Conservation (phyloP, 2,797 vertebrate species). For the Phoebastria nigripes region DNA sequence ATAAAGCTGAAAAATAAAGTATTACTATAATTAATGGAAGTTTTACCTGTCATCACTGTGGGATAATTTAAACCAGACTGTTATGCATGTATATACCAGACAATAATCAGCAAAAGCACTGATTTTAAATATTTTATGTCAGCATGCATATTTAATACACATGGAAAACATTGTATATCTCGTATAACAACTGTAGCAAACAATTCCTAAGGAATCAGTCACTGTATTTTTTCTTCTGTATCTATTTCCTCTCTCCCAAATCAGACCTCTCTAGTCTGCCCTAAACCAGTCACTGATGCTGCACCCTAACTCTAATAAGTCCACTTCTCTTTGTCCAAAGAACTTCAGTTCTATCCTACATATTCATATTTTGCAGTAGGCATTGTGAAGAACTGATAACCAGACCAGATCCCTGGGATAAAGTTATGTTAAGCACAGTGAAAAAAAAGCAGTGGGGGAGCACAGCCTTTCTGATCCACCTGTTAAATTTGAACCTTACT, state of each 20-base stretch:
- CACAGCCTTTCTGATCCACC: neutral
- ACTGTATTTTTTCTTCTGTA: neutral
- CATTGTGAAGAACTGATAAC: neutral
- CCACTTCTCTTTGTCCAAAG: neutral
- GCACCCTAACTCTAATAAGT: neutral
- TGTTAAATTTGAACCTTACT: neutral
- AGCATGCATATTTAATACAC: neutral
- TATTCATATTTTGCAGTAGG: neutral
- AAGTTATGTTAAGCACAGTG: neutral
- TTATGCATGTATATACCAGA: neutral
- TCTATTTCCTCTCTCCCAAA: neutral
- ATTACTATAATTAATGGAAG: neutral
- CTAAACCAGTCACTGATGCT: neutral
- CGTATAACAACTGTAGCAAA: neutral
- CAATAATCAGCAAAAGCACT: neutral
- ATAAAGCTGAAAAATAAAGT: neutral
- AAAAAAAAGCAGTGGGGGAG: neutral
- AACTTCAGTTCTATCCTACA: neutral
- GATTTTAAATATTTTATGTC: neutral
- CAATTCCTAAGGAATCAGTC: neutral
- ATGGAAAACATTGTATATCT: neutral
- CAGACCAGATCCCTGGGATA: neutral
- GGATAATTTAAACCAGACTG: neutral
- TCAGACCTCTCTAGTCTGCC: neutral
- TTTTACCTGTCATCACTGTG: neutral